A percentile compares a stretch with the other conserved stretches of the same genome.
These are phyloP conservation scores for Oreohelix idahoensis DNA, from an alignment of 1,140 invertebrate species.

Conservation along the genomic window DNA sequence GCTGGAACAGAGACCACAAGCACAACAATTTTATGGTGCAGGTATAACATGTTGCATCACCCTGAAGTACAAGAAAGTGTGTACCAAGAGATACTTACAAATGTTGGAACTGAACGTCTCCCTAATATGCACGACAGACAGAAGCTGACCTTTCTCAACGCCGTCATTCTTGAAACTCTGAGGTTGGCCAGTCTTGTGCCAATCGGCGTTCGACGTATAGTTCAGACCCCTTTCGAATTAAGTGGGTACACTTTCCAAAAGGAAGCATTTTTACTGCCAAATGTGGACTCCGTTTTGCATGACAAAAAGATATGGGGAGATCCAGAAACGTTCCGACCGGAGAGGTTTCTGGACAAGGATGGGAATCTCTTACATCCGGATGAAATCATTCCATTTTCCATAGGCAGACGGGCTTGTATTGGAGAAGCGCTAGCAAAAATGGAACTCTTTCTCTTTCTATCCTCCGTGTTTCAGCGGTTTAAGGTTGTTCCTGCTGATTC, in stretches of 20 bases:
- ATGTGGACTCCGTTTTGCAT: conserved; percentile 59
- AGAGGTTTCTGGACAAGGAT: conserved; percentile 74
- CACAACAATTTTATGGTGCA: conserved; percentile 77
- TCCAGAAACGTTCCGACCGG: conserved; percentile 80
- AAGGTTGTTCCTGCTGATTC: conserved; percentile 72
- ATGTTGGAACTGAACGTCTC: conserved; percentile 83
- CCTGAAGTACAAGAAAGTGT: conserved; percentile 83
- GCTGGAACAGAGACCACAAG: conserved; percentile 55
- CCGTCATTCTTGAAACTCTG: conserved; percentile 49
- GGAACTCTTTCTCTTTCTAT: conserved; percentile 49
- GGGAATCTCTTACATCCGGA: conserved; percentile 29
- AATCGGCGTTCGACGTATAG: conserved; percentile 58
- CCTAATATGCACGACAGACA: conserved; percentile 47
- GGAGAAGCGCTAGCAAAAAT: conserved; percentile 49
- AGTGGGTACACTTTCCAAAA: conserved; percentile 65
- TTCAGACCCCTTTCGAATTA: conserved; percentile 27
- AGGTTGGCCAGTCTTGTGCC: conserved; percentile 55
- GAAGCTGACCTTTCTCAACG: conserved; percentile 48
- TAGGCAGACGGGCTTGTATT: conserved; percentile 43
- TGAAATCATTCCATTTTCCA: conserved; percentile 41
- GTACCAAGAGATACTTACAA: conserved; percentile 87
- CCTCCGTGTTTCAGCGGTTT: conserved; percentile 44
- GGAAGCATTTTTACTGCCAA: conserved; percentile 60
- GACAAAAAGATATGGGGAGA: conserved; percentile 77
- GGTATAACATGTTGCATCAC: conserved; percentile 85